phyloP scores from a whole-genome alignment of 2,797 vertebrate genomes.

The Sandelia bainsii region DNA sequence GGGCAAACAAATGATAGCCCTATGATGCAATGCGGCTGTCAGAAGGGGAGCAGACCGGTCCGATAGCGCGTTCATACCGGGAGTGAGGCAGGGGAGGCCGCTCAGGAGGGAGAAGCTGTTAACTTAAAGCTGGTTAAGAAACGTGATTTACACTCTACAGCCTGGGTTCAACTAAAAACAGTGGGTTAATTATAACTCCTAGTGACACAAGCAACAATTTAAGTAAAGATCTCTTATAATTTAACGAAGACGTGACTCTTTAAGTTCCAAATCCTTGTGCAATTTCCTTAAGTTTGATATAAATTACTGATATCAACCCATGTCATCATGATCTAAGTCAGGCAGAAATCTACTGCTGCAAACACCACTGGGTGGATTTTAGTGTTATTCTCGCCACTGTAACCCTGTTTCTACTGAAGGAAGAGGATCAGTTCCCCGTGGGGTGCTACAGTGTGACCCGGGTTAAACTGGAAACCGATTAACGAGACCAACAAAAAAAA shows the following conservation, averaged over 20 bases:
- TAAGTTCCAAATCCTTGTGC: conserved; percentile 7
- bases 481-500: too few relatives aligned
- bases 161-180: conserved; percentile 37
- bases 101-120: conserved; percentile 10
- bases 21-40: conserved; percentile 60
- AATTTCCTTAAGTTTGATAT: conserved; percentile 17
- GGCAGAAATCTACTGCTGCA: conserved; percentile 20
- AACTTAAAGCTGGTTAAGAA: conserved; percentile 24
- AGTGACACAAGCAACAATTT: conserved; percentile 51
- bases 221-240: conserved; percentile 36
- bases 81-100: conserved; percentile 1
- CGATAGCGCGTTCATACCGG: neutral
- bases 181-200: conserved; percentile 53
- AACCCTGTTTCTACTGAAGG: neutral
- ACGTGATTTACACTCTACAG: conserved; percentile 45
- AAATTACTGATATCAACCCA: conserved; percentile 27
- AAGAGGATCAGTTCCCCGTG: neutral
- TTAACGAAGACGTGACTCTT: conserved; percentile 30
- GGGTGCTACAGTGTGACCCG: conserved; percentile 24
- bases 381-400: neutral
- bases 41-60: conserved; percentile 6
- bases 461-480: neutral
- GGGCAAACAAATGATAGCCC: conserved; percentile 39
- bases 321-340: conserved; percentile 20
- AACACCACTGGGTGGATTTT: neutral